Evolutionary conservation across 2,797 vertebrate species (phyloP).

Genomic region (Enteromius fasciolatus): DNA sequence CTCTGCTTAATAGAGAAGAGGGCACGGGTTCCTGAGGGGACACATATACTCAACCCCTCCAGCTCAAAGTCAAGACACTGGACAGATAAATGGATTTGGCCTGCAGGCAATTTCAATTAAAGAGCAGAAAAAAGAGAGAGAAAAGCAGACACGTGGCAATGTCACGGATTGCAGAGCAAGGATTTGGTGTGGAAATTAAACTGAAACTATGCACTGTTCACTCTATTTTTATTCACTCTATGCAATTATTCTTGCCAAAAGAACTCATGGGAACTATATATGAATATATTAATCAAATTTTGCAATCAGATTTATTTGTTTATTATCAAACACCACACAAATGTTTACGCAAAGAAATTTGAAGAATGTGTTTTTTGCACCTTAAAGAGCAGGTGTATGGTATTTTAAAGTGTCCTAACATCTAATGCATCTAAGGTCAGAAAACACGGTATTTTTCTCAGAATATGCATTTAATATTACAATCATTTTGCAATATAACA

Average conservation of each 20-base stretch:
- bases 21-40: slow-evolving; percentile 63
- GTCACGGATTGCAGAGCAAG: slow-evolving; percentile 42
- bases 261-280: not conserved
- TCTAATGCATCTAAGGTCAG: no score
- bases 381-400: no score
- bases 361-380: no score
- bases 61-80: slow-evolving; percentile 59
- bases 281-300: no score
- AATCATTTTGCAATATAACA: no score
- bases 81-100: slow-evolving; percentile 76
- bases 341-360: no score
- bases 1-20: slow-evolving; percentile 70
- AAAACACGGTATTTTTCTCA: no score
- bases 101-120: slow-evolving; percentile 71
- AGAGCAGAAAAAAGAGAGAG: slow-evolving; percentile 52
- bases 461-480: no score
- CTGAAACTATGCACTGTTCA: slow-evolving; percentile 4
- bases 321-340: no score
- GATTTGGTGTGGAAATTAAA: slow-evolving; percentile 10
- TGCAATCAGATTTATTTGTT: no score
- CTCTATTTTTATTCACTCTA: not conserved
- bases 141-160: slow-evolving; percentile 62
- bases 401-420: no score
- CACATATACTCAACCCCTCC: slow-evolving; percentile 49
- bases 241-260: not conserved